phyloP scores from a whole-genome alignment of 92 coral and sea anemone genomes.

The Heliopora coerulea region DNA sequence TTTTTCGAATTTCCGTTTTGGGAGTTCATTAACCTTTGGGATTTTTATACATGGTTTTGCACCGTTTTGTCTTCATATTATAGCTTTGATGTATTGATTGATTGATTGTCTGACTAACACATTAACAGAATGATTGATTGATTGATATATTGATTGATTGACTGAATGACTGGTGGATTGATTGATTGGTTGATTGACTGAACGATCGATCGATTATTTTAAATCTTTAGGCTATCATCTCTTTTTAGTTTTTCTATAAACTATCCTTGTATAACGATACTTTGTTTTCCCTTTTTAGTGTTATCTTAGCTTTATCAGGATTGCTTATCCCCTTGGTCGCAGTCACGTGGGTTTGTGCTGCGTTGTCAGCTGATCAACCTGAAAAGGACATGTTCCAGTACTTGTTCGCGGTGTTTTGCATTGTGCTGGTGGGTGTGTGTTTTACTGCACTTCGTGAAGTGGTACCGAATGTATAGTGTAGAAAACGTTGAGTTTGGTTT shows the following conservation, averaged over 20 bases:
- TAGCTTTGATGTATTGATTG: no score
- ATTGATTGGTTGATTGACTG: no score
- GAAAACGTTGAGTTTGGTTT: no score
- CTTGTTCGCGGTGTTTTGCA: slow-evolving; percentile 80
- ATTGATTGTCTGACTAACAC: no score
- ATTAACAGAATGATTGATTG: neutral
- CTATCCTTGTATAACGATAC: no score
- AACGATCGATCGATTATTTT: neutral
- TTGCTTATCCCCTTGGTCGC: slow-evolving; percentile 65
- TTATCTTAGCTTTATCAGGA: slow-evolving; percentile 61
- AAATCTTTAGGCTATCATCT: no score
- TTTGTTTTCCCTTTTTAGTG: slow-evolving; percentile 47
- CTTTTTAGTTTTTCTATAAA: no score
- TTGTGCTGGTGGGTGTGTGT: slow-evolving; percentile 65
- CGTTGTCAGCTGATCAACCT: slow-evolving; percentile 82
- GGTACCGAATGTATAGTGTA: neutral
- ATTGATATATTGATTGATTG: neutral
- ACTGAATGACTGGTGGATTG: neutral
- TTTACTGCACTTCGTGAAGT: neutral
- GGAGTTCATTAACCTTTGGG: no score
- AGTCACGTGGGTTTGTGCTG: slow-evolving; percentile 80
- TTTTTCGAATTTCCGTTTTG: no score
- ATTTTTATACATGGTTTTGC: no score
- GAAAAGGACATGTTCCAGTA: slow-evolving; percentile 72
- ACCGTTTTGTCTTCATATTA: no score